phyloP scores from a whole-genome alignment of 2,113 vertebrate genomes.

The Psammodynastes pulverulentus region DNA sequence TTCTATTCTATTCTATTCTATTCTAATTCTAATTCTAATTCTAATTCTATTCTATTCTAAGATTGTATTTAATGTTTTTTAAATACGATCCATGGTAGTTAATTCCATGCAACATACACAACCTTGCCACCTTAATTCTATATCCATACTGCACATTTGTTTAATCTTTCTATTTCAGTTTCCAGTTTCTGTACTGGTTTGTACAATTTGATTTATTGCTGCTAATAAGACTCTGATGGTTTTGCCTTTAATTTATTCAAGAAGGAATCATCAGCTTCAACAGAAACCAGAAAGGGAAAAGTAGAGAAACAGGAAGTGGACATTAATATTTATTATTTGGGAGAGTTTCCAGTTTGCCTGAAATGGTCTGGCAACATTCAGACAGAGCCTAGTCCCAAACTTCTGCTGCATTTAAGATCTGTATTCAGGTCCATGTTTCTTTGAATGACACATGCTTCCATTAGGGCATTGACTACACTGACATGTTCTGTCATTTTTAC shows the following conservation, averaged over 20 bases:
- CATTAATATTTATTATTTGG: background rate
- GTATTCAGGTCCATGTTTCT: background rate
- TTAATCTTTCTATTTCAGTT: background rate
- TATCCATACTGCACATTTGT: background rate
- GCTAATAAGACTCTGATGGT: background rate
- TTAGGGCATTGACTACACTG: background rate
- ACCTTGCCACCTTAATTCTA: background rate
- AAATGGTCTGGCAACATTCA: background rate
- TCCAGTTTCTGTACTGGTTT: background rate
- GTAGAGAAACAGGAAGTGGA: background rate
- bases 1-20: no score
- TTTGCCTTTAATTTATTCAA: background rate
- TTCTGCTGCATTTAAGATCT: background rate
- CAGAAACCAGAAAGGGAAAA: background rate
- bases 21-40: no score
- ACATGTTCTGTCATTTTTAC: background rate
- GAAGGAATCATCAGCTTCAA: background rate
- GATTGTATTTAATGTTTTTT: background rate
- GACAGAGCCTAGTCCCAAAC: background rate
- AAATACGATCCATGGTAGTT: background rate
- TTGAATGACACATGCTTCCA: background rate
- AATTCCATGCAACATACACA: background rate
- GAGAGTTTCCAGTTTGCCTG: background rate
- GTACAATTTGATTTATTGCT: background rate
- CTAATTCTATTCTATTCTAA: no score